Conservation (phyloP, 1,140 invertebrate species). For the Philotrypesis tridentata region DNA sequence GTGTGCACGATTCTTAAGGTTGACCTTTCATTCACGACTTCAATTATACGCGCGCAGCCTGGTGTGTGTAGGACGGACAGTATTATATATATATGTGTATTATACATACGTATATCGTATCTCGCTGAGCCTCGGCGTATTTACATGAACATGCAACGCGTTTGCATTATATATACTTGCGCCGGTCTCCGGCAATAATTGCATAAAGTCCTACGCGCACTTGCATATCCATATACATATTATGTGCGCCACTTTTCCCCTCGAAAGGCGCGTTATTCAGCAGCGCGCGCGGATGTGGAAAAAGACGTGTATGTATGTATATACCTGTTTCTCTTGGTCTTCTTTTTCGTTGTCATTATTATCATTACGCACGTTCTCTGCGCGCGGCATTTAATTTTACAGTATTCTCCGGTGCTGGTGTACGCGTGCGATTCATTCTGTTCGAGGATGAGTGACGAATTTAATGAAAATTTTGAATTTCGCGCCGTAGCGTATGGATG, state of each 20-base stretch:
- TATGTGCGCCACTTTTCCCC: constrained; percentile 16
- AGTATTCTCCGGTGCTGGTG: not conserved
- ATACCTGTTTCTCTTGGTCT: not conserved
- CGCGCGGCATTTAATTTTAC: not conserved
- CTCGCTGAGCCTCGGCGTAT: too few relatives aligned
- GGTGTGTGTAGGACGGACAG: not conserved
- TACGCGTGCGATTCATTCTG: not conserved
- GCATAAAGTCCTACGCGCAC: constrained; percentile 8
- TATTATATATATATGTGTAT: too few relatives aligned
- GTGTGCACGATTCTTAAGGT: constrained; percentile 48
- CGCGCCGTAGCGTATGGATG: too few relatives aligned
- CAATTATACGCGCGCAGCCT: constrained; percentile 24
- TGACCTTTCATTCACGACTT: constrained; percentile 52
- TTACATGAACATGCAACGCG: constrained; percentile 12
- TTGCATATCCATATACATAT: too few relatives aligned
- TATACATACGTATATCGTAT: too few relatives aligned
- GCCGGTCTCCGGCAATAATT: constrained; percentile 27
- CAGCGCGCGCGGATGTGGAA: not conserved
- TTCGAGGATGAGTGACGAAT: too few relatives aligned
- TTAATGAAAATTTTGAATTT: too few relatives aligned
- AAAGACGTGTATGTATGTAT: not conserved
- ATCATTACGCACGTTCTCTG: not conserved
- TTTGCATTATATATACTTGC: constrained; percentile 1
- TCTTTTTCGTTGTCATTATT: not conserved
- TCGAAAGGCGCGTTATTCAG: not conserved